Conservation (phyloP, 2,113 vertebrate genomes). For the Rattus norvegicus region GRCr8 NC_086020.1:123503001-123503500, state of each 20-base stretch:
- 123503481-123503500: background rate
- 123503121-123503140: background rate
- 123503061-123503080: background rate
- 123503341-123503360: background rate
- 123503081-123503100: background rate
- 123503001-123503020: background rate
- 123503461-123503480: background rate
- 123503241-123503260: background rate
- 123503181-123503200: background rate
- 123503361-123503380: background rate
- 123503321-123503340: background rate
- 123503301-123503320: background rate
- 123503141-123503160: background rate
- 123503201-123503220: background rate
- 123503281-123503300: background rate
- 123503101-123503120: background rate
- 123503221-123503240: background rate
- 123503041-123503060: background rate
- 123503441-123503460: background rate
- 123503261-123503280: background rate
- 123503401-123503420: background rate
- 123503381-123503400: constrained; percentile 29
- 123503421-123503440: background rate
- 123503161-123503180: background rate
- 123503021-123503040: background rate